A percentile compares a stretch with the other conserved stretches of the same genome.
These are phyloP conservation scores for Axis porcinus DNA, from an alignment of 2,113 vertebrate species.

Conservation along the genomic window DNA sequence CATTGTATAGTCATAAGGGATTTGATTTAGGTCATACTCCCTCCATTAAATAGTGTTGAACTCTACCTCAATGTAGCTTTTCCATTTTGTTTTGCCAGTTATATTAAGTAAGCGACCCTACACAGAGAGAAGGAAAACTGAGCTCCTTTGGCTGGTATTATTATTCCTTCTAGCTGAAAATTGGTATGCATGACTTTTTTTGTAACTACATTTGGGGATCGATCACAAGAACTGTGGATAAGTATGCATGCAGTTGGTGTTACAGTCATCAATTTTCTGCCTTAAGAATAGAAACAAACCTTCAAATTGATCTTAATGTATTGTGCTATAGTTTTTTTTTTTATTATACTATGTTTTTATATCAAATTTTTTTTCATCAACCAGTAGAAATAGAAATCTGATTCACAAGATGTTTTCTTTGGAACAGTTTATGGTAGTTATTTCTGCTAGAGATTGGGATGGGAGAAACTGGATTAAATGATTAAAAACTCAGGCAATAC, in stretches of 20 bases:
- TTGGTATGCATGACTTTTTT: background rate
- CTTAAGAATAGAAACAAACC: constrained; percentile 38
- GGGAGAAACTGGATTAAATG: background rate
- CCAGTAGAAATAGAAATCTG: constrained; percentile 39
- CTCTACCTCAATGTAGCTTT: background rate
- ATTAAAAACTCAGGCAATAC: constrained; percentile 12
- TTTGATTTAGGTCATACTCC: no score
- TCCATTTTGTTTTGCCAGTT: constrained; percentile 8
- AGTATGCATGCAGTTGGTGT: background rate
- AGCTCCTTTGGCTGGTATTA: background rate
- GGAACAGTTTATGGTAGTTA: constrained; percentile 22
- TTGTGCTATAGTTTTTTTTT: background rate
- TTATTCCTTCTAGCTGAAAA: background rate
- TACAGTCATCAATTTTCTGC: background rate
- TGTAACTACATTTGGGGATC: background rate
- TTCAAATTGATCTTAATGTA: constrained; percentile 25
- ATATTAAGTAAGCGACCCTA: background rate
- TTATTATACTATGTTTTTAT: constrained; percentile 17
- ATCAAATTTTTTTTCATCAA: constrained; percentile 5
- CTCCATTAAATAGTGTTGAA: background rate
- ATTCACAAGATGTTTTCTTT: background rate
- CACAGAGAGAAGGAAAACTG: background rate
- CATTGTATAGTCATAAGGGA: no score
- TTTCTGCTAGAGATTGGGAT: background rate
- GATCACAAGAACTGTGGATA: background rate